These are phyloP conservation scores for Gulo gulo DNA, from an alignment of 2,113 vertebrate species.

Conservation along the genomic window DNA sequence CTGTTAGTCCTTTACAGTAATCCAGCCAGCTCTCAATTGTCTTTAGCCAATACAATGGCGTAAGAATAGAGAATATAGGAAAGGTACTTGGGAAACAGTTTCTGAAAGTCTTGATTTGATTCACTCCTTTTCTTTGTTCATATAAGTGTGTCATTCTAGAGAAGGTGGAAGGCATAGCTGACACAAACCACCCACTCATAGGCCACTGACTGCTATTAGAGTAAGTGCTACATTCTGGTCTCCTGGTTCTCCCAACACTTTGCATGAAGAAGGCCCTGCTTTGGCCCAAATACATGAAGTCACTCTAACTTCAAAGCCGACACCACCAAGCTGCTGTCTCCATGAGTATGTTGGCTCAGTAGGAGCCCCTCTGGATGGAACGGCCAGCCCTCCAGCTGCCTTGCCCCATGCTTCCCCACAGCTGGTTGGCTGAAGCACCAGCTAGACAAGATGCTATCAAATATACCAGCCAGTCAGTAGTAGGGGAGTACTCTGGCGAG, in stretches of 20 bases:
- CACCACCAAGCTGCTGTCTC: background rate
- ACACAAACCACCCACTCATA: background rate
- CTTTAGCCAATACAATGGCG: background rate
- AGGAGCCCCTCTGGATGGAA: background rate
- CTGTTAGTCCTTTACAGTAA: background rate
- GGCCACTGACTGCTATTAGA: background rate
- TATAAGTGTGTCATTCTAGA: background rate
- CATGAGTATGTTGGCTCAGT: fast-evolving
- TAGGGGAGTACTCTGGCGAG: background rate
- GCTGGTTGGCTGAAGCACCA: background rate
- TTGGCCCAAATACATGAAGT: background rate
- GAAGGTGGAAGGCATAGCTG: background rate
- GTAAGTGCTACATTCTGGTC: background rate
- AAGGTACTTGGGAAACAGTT: background rate
- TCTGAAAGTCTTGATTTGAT: background rate
- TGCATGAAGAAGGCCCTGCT: background rate
- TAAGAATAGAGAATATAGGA: background rate
- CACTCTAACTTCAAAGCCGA: background rate
- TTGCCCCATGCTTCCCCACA: background rate
- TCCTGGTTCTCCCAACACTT: background rate
- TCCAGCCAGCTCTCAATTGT: background rate
- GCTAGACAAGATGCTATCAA: background rate
- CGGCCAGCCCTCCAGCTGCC: background rate
- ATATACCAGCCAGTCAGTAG: background rate
- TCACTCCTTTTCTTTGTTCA: background rate